Evolutionary conservation across 2,888 invertebrate species (phyloP), one percentile per base, ranked within the genome.

Genomic region (Halocaridina rubra): DNA sequence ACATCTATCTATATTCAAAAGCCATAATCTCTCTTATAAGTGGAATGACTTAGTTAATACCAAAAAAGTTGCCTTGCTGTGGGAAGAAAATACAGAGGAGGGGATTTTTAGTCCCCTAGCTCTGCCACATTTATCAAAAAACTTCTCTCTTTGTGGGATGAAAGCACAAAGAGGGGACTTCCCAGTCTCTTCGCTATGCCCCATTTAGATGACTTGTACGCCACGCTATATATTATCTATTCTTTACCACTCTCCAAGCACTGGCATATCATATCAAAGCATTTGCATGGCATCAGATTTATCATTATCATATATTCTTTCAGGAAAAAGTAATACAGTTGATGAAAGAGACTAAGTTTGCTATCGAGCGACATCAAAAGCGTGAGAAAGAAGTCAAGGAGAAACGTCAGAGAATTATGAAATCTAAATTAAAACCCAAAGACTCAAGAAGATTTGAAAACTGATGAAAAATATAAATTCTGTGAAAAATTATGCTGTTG

Each of bases 301-400:
- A 33, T 8, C 19, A 33, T 22, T 19, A n/a, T 13, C 29, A 3
- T 22, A 10, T 80, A 27, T 57, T 29, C 74, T 67, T 80, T 2
- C 71, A 85, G 85, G 64, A 16, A 8, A 76, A 71, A 59, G 85
- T 72, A 13, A 2, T 85, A 16, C 71, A 77, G 53, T 61, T 76
- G 5, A 67, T 80, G 80, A 64, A 77, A 24, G 76, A 85, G 33
- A 71, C 77, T 24, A 57, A 81, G 57, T 85, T 81, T 76, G 80
- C 85, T 27, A 77, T 81, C 24, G 61, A 80, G 16, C 67, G 71
- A 16, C 61, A 77, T 33, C 10, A 76, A 16, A 76, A 32, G n/a
- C 4, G 22, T 1, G 29, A 69, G 27, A 57, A 24, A 27, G 80
- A 80, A 33, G 30, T 61, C 24, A 24, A 71, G 30, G 71, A 81